Evolutionary conservation across 2,888 invertebrate genomes (phyloP), one percentile per base, ranked within the genome.

Genomic region (Suillia variegata): DNA sequence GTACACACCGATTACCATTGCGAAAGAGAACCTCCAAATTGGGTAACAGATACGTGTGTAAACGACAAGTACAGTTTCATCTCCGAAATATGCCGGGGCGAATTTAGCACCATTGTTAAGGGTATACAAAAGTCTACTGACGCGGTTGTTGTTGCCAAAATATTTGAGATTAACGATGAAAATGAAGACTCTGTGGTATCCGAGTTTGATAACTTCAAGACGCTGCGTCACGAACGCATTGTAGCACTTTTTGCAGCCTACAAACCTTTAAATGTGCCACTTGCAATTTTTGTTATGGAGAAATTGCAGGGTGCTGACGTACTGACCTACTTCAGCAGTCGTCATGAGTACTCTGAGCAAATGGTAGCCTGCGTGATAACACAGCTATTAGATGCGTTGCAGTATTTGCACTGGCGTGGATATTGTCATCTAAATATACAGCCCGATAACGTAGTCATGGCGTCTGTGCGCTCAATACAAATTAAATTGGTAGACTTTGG

Each of bases 351-450:
- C 82, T 89, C 90, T 0, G 98, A 98, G 81, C 94, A 97, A 81
- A 90, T 91, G 81, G 94, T 98, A 0, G 92, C 94, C 0, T 89
- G 88, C 1, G 90, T 96, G 21, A 87, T 97, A 45, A 87, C 89
- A 2, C 98, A 98, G 84, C 83, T 95, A 1, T 82, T 96, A 58
- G 94, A 96, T 75, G 97, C 90, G 1, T 83, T 98, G 1, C 96
- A 97, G 82, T 98, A 96, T 81, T 84, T 99, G 42, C 98, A 98
- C 81, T 96, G 96, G 92, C 87, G 94, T 71, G 96, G 96, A 2
- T 88, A 89, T 68, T 92, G 92, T 69, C 94, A 96, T 80, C 83
- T 96, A 63, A 92, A 96, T 79, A 84, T 97, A 52, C 94, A 98
- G 80, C 98, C 98, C 0, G 96, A 96, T 77, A 98, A 98, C 81